Base-by-base conservation (phyloP, 2,113 vertebrate species). In the Chionomys nivalis region DNA sequence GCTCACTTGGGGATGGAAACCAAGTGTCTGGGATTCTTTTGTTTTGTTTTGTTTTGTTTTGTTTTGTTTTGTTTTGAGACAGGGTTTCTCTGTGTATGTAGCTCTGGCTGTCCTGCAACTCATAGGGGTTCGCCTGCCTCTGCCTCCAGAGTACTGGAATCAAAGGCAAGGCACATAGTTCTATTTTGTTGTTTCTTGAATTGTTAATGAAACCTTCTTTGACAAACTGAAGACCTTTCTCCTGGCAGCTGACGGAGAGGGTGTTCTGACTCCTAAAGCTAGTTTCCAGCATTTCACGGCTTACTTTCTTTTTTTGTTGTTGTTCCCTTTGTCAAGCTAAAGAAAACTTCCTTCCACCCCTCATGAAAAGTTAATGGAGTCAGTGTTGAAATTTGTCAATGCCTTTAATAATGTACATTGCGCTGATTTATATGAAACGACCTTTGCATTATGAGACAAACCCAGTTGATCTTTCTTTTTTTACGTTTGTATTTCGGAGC, bases 401-500 rank as follows among this genome's bases (percentile, higher is more conserved):
- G 86, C 63, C 55, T 93, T 94, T 58, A 81, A 52, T 73, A 75
- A 6, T 82, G 47, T 44, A 36, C 79, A 65, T 85, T 44, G 42
- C 87, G 5, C 36, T 94, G 77, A 91, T 87, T 55, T 83, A 7
- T 65, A 17, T 75, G 33, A 89, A 95, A 88, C 89, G 58, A 90
- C 39, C 65, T 33, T 90, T 92, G n/a, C 55, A 92, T 88, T 95
- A n/a, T 91, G 21, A 92, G 75, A 90, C 76, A 85, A 76, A 28
- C 28, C 36, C 55, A 86, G 24, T 33, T 78, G 49, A 16, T 78
- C 17, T 49, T 49, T 24, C 1, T 76, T 49, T 49, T 78, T 77
- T 78, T 58, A 58, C 19, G 26, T 33, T 33, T 66, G 31, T 33
- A 3, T 47, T 3, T 68, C 19, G 21, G 63, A 23, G 63, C 28